A percentile compares a stretch with the other conserved stretches of the same genome.
Evolutionary conservation across 2,888 invertebrate genomes (phyloP).

Genomic region (Conomelus anceps): DNA sequence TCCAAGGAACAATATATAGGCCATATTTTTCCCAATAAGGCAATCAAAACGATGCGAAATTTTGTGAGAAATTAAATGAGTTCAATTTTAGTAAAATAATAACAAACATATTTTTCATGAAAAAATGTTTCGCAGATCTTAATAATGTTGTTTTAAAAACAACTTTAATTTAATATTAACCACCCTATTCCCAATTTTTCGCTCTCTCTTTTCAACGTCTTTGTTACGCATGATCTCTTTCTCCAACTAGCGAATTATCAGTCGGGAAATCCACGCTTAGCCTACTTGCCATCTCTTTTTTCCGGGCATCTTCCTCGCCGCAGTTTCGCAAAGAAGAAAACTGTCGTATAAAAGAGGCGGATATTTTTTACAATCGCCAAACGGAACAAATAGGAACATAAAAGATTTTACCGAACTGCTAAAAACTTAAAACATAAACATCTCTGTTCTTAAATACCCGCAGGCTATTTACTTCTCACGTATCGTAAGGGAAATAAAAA

Average conservation of each 20-base stretch:
- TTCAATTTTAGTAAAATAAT: too few species aligned
- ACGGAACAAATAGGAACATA: neutral
- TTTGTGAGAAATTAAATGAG: too few species aligned
- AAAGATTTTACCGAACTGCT: neutral
- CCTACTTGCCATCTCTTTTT: neutral
- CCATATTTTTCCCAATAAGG: too few species aligned
- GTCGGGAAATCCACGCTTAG: neutral
- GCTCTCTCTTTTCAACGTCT: neutral
- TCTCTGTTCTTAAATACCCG: neutral
- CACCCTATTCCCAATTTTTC: too few species aligned
- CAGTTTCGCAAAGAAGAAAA: neutral
- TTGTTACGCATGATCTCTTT: neutral
- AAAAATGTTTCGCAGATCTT: too few species aligned
- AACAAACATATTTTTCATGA: too few species aligned
- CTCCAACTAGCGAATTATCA: neutral
- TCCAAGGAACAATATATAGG: too few species aligned
- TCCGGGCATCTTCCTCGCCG: neutral
- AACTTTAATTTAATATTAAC: neutral
- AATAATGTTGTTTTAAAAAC: too few species aligned
- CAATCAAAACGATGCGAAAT: too few species aligned
- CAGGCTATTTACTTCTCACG: neutral
- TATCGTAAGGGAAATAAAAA: neutral
- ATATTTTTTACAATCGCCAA: neutral
- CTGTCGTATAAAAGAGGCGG: neutral
- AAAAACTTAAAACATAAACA: neutral